Evolutionary conservation across 2,888 invertebrate species (phyloP), one percentile per base, ranked within the genome.

Genomic region (Latrodectus elegans): DNA sequence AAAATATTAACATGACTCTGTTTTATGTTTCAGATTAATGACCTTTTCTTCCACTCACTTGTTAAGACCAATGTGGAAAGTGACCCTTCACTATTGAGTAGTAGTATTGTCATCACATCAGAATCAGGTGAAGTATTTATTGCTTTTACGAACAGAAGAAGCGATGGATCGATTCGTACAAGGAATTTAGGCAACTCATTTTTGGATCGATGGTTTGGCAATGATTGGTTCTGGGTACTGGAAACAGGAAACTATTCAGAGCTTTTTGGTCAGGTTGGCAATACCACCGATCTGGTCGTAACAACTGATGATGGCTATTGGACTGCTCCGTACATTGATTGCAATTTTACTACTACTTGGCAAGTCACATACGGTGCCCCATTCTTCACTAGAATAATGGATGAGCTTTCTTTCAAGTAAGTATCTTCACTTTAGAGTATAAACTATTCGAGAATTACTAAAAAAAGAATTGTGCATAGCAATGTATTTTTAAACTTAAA

Each of bases 41-140:
- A 82, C 64, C 83, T 88, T 52, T 89, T 89, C 79, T 88, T 88
- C 67, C 82, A 82, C 73, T 89, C 89, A 8, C 70, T 89, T 70
- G 73, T 88, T 4, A 74, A 82, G 72, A 86, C 89, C 49, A 89
- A 89, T 68, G 65, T 89, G n/a, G 89, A 89, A 71, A 89, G 88
- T 52, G 88, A 89, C 77, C 74, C 67, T 52, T 78, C 74, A n/a
- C 74, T 89, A 73, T 76, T 81, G 26, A 85, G 89, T 10, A 87
- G 88, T 65, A 88, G 89, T 38, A 85, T 89, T 72, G 80, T 81
- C 49, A 79, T 89, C 52, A 60, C 88, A 14, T 82, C 87, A 17
- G 84, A 83, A 15, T 70, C 74, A 0, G 70, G 74, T 15, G 78
- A 70, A 0, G 67, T 68, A 26, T 84, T 84, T 72, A 72, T 84